A percentile compares a stretch with the other conserved stretches of the same genome.
These are phyloP conservation scores for Centropristis striata DNA, from an alignment of 2,113 vertebrate species.

Conservation along the genomic window DNA sequence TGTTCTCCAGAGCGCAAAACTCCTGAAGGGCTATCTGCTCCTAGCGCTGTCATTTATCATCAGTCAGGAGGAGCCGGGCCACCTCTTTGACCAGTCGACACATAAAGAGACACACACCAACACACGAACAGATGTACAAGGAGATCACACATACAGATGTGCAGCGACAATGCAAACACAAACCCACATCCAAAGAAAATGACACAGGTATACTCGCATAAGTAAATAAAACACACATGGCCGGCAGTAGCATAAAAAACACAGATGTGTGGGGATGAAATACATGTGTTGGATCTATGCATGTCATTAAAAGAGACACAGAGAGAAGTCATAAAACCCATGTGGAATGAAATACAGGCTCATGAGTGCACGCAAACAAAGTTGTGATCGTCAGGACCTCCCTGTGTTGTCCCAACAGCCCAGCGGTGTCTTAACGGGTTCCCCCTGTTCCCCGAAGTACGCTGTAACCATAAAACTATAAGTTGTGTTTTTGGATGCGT, in stretches of 20 bases:
- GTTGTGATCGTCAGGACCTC: constrained; percentile 67
- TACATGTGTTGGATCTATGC: constrained; percentile 51
- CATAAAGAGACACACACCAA: constrained; percentile 35
- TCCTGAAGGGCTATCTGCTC: constrained; percentile 98
- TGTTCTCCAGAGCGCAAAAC: constrained; percentile 89
- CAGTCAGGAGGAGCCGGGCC: constrained; percentile 81
- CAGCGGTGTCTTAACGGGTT: constrained; percentile 83
- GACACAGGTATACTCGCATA: background rate
- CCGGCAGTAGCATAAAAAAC: constrained; percentile 22
- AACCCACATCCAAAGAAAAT: background rate
- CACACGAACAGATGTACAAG: constrained; percentile 44
- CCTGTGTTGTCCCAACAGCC: constrained; percentile 72
- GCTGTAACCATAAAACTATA: constrained; percentile 86
- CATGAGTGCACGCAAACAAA: constrained; percentile 61
- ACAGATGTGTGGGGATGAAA: constrained; percentile 52
- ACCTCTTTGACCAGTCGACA: constrained; percentile 57
- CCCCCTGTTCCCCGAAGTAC: constrained; percentile 87
- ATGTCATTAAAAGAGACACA: constrained; percentile 63
- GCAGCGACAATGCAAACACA: constrained; percentile 25
- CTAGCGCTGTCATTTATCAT: constrained; percentile 98
- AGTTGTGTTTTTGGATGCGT: constrained; percentile 40
- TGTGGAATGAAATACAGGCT: constrained; percentile 66
- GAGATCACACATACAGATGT: constrained; percentile 38
- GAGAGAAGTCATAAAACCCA: constrained; percentile 62
- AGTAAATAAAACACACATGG: constrained; percentile 12